Percentiles rank a stretch among this genome's conserved stretches.
These are phyloP conservation scores for Mimachlamys varia DNA, from an alignment of 2,888 invertebrate species.

Conservation along the genomic window DNA sequence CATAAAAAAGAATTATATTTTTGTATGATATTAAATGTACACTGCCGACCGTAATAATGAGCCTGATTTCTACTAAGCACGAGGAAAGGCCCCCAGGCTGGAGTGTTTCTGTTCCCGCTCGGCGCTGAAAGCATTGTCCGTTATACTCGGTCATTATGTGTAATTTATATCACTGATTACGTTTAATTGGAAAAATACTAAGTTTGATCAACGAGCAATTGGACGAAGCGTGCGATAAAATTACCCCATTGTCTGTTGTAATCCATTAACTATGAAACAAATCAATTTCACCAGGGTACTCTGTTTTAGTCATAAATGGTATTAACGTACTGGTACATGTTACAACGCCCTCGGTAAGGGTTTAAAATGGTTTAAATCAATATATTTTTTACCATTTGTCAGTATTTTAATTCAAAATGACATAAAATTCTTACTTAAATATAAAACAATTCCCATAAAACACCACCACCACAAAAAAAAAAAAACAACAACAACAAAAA, in stretches of 20 bases:
- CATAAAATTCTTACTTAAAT: no score
- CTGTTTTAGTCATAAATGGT: background rate
- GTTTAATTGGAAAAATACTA: background rate
- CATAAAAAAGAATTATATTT: background rate
- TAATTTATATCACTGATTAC: background rate
- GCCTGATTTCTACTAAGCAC: background rate
- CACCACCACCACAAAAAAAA: no score
- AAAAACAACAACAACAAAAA: no score
- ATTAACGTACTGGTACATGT: no score
- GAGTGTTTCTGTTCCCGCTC: background rate
- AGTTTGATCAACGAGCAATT: background rate
- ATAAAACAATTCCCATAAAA: no score
- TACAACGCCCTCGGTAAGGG: no score
- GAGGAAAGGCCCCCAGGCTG: background rate
- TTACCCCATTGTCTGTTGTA: background rate
- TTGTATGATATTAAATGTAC: background rate
- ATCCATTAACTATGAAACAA: background rate
- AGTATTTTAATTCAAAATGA: no score
- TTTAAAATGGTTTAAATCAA: no score
- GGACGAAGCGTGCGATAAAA: background rate
- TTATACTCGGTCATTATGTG: background rate
- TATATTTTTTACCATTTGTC: no score
- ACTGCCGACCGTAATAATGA: background rate
- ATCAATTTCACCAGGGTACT: background rate
- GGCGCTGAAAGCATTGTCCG: constrained; percentile 13